These are phyloP conservation scores for Calliphora vomitoria DNA, from an alignment of 2,888 invertebrate species.

Conservation along the genomic window DNA sequence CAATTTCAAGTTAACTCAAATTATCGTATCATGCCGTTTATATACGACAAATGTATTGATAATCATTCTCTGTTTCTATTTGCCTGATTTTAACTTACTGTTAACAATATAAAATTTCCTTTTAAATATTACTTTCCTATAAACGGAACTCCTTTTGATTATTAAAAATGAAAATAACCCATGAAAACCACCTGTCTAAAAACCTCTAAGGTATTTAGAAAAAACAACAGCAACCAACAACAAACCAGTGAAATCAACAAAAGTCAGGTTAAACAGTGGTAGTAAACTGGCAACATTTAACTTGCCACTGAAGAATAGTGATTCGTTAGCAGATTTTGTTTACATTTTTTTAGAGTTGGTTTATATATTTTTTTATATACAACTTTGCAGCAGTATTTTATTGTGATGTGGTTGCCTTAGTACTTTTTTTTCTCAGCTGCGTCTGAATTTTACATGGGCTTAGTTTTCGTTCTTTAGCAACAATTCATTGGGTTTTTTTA, in stretches of 20 bases:
- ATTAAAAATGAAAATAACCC: constrained; percentile 2
- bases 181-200: constrained; percentile 35
- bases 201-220: constrained; percentile 53
- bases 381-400: not conserved
- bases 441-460: not conserved
- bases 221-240: constrained; percentile 20
- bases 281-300: constrained; percentile 42
- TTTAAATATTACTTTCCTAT: too few relatives aligned
- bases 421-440: not conserved
- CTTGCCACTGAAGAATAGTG: constrained; percentile 34
- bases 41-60: too few relatives aligned
- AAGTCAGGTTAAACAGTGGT: not conserved
- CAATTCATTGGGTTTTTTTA: constrained; percentile 11
- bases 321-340: constrained; percentile 45
- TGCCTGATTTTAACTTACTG: too few relatives aligned
- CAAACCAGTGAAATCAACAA: constrained; percentile 16
- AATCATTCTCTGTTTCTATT: too few relatives aligned
- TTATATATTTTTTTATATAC: constrained; percentile 14
- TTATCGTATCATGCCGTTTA: too few relatives aligned
- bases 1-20: too few relatives aligned
- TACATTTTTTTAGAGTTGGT: not conserved
- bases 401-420: not conserved
- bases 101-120: too few relatives aligned
- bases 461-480: not conserved
- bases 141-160: not conserved